phyloP scores from a whole-genome alignment of 2,113 vertebrate species.

The Equus quagga region DNA sequence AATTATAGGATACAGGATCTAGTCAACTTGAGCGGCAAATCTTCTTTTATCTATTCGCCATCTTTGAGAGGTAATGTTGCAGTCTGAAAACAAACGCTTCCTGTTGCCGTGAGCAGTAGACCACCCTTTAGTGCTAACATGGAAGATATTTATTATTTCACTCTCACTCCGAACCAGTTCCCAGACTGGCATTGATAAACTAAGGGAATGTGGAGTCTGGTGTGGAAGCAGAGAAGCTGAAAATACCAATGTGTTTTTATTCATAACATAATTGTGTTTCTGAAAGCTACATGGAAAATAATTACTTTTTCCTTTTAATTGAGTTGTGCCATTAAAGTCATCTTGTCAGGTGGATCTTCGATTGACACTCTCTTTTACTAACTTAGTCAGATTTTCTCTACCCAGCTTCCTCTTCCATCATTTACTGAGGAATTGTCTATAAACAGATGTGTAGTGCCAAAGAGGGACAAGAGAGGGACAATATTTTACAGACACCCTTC shows the following conservation, averaged over 20 bases:
- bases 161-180: not conserved
- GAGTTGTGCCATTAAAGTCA: conserved; percentile 30
- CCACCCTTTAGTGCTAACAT: not conserved
- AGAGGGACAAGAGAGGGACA: not conserved
- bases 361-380: not conserved
- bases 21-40: not conserved
- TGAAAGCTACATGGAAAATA: not conserved
- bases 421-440: conserved; percentile 30
- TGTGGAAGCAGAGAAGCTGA: not conserved
- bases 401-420: not conserved
- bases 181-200: not conserved
- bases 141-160: not conserved
- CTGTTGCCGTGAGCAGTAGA: not conserved
- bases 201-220: not conserved
- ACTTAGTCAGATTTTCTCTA: conserved; percentile 47
- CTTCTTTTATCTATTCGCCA: conserved; percentile 51
- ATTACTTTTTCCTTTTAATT: conserved; percentile 26
- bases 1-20: conserved; percentile 43
- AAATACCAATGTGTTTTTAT: not conserved
- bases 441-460: not conserved
- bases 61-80: conserved; percentile 48
- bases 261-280: not conserved
- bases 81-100: conserved; percentile 41
- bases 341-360: not conserved
- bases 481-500: not conserved